Percentiles rank a stretch among this genome's conserved stretches.
Conservation (phyloP, 2,888 invertebrate genomes). For the Erannis defoliaria region DNA sequence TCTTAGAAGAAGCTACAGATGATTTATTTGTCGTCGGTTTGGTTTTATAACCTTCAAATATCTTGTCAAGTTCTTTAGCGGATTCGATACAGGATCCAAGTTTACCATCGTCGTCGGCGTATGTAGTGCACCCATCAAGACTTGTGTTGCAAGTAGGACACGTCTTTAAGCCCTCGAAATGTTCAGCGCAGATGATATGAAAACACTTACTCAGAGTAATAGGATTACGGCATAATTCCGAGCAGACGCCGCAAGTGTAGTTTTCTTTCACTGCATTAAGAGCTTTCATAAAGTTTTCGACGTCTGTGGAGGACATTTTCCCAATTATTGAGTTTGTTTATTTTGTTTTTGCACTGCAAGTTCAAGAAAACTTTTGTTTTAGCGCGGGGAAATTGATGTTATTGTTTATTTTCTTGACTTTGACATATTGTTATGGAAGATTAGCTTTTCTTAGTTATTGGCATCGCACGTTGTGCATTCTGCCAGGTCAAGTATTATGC, state of each 20-base stretch:
- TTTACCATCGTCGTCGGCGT: constrained; percentile 54
- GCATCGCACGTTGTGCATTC: too few species aligned
- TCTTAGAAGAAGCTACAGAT: constrained; percentile 10
- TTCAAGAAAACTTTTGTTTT: constrained; percentile 5
- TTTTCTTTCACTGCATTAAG: constrained; percentile 69
- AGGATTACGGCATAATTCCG: constrained; percentile 70
- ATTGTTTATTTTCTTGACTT: not conserved
- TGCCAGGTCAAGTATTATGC: too few species aligned
- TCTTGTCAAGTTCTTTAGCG: constrained; percentile 58
- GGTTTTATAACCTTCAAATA: constrained; percentile 55
- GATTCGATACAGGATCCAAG: constrained; percentile 63
- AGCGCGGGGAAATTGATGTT: constrained; percentile 1
- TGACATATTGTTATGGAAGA: too few species aligned
- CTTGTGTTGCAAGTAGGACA: constrained; percentile 70
- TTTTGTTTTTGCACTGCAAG: not conserved
- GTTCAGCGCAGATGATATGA: constrained; percentile 73
- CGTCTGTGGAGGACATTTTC: constrained; percentile 28
- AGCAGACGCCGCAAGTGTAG: constrained; percentile 70
- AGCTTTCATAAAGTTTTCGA: constrained; percentile 65
- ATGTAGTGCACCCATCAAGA: constrained; percentile 60
- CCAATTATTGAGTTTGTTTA: constrained; percentile 8
- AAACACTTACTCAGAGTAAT: constrained; percentile 76
- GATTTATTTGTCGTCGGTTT: constrained; percentile 35
- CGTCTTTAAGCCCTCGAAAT: constrained; percentile 60
- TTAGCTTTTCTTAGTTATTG: too few species aligned